These are phyloP conservation scores for Rhynchomys soricoides DNA, from an alignment of 2,113 vertebrate species.

Conservation along the genomic window DNA sequence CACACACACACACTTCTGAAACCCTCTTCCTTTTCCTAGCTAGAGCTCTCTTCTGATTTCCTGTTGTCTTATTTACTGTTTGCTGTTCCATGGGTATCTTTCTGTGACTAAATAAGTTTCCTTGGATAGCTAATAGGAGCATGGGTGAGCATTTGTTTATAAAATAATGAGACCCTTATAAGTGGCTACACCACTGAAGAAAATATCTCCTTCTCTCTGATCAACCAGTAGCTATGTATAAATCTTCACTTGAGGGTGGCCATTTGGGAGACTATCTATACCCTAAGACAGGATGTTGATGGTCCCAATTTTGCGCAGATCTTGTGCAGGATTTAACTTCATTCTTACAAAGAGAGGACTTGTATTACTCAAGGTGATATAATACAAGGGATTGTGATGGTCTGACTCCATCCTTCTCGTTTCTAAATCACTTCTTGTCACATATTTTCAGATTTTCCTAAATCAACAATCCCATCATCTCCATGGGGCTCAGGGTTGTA, in stretches of 20 bases:
- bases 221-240: background rate
- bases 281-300: background rate
- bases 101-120: background rate
- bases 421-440: background rate
- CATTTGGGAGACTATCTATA: background rate
- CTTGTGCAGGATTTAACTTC: background rate
- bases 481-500: rapidly evolving
- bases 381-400: background rate
- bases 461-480: background rate
- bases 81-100: background rate
- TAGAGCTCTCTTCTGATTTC: background rate
- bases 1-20: background rate
- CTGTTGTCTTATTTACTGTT: background rate
- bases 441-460: background rate
- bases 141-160: background rate
- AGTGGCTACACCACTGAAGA: background rate
- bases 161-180: background rate
- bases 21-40: background rate
- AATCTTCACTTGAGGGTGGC: background rate
- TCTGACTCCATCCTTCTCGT: background rate
- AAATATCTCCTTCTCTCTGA: background rate
- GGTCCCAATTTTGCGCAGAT: background rate
- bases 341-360: background rate
- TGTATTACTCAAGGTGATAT: background rate
- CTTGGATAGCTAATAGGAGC: background rate